Evolutionary conservation across 1,140 invertebrate species (phyloP).

Genomic region (Gryon sp.): DNA sequence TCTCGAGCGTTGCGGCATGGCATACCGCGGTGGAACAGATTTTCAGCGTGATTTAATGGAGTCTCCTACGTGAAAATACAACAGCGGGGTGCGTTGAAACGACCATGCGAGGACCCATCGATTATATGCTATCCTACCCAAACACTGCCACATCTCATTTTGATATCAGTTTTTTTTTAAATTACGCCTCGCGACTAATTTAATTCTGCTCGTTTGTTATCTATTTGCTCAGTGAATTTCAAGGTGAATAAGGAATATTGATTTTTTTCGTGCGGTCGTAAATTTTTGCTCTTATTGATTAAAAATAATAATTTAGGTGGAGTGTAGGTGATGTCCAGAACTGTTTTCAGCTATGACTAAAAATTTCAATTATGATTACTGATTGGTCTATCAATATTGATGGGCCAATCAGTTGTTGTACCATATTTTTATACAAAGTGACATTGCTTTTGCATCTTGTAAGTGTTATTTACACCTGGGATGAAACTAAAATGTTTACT

Average conservation of each 20-base stretch:
- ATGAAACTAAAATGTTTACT: no score
- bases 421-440: no score
- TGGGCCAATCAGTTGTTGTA: no score
- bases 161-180: constrained; percentile 31
- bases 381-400: no score
- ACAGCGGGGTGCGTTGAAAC: constrained; percentile 62
- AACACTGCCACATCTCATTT: constrained; percentile 52
- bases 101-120: constrained; percentile 64
- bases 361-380: no score
- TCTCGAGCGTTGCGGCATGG: constrained; percentile 69
- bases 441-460: no score
- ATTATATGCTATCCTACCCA: constrained; percentile 61
- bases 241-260: constrained; percentile 12
- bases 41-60: constrained; percentile 79
- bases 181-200: constrained; percentile 43
- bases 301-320: not conserved
- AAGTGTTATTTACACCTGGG: no score
- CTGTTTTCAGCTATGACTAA: not conserved
- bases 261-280: not conserved
- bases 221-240: constrained; percentile 26
- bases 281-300: not conserved
- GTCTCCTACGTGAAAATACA: constrained; percentile 71
- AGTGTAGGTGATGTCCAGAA: constrained; percentile 1
- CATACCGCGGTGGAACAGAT: constrained; percentile 75
- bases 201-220: constrained; percentile 27